Conservation (phyloP, 2,113 vertebrate species). For the Chaenocephalus aceratus region DNA sequence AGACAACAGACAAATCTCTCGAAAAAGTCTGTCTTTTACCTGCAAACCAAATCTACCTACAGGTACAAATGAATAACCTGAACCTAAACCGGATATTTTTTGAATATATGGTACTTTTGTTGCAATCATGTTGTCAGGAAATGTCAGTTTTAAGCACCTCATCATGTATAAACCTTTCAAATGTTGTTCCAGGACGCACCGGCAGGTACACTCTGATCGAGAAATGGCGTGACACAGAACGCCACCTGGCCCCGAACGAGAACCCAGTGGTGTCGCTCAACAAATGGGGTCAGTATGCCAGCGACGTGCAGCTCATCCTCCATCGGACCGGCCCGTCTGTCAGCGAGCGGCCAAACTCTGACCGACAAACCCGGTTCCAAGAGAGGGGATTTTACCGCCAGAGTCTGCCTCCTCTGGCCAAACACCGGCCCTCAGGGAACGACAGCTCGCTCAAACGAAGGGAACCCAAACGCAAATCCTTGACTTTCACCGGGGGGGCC, state of each 20-base stretch:
- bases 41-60: no score
- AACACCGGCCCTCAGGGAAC: conserved; percentile 84
- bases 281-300: conserved; percentile 97
- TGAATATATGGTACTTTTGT: no score
- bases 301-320: conserved; percentile 94
- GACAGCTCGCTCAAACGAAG: conserved; percentile 90
- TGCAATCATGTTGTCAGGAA: no score
- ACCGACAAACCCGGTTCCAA: conserved; percentile 86
- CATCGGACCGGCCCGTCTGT: conserved; percentile 92
- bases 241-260: conserved; percentile 93
- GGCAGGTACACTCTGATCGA: conserved; percentile 96
- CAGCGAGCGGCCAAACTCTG: conserved; percentile 91
- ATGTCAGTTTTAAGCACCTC: neutral
- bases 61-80: no score
- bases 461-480: conserved; percentile 95
- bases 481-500: conserved; percentile 93
- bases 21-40: no score
- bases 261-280: conserved; percentile 95
- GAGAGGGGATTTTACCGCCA: conserved; percentile 92
- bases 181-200: conserved; percentile 86
- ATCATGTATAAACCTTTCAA: neutral
- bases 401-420: conserved; percentile 93
- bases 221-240: conserved; percentile 95
- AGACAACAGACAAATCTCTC: no score
- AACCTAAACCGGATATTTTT: no score